Base-by-base conservation (phyloP, 2,888 invertebrate genomes). In the Amiota minor region DNA sequence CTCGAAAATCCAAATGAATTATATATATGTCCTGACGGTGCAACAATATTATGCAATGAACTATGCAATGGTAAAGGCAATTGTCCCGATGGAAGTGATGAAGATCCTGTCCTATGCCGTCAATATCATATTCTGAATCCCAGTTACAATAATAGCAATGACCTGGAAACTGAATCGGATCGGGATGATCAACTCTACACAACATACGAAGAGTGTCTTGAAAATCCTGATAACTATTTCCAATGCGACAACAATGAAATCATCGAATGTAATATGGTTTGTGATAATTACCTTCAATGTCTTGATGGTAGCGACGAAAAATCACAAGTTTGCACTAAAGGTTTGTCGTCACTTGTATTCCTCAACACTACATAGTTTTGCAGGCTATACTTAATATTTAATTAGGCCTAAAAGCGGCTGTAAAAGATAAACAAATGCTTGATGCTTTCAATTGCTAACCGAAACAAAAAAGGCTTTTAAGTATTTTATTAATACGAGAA, bases 41-140 rank as follows among this genome's bases (percentile, higher is more conserved):
- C 91, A 8, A 93, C 94, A 79, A 93, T 95, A 75, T 90, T 91
- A 50, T 89, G 91, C 71, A 87, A 74, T 2, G 78, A 86, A 56
- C 89, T 92, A 0, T 93, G 93, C 82, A 90, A 93, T 83, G 90
- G 90, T 9, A 81, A 82, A 3, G 59, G 77, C 0, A 92, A 93
- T 81, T 93, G 93, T 84, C 90, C 91, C 0, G 92, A 93, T 87
- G 90, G 89, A 14, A 93, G 93, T 79, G 95, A 95, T 82, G 95
- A 95, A 87, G 82, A 85, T 1, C 12, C 64, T 8, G 76, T 77
- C 0, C 46, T 80, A 12, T 84, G 84, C 77, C 20, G 35, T 18
- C 46, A 12, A 59, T 45, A 70, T 56, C 20, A 61, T 1, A 1
- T 9, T 20, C 18, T 1, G 11, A 61, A 61, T 1, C 61, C 20